A percentile compares a stretch with the other conserved stretches of the same genome.
These are phyloP conservation scores for Glyptemys insculpta DNA, from an alignment of 2,797 vertebrate species.

Conservation along the genomic window DNA sequence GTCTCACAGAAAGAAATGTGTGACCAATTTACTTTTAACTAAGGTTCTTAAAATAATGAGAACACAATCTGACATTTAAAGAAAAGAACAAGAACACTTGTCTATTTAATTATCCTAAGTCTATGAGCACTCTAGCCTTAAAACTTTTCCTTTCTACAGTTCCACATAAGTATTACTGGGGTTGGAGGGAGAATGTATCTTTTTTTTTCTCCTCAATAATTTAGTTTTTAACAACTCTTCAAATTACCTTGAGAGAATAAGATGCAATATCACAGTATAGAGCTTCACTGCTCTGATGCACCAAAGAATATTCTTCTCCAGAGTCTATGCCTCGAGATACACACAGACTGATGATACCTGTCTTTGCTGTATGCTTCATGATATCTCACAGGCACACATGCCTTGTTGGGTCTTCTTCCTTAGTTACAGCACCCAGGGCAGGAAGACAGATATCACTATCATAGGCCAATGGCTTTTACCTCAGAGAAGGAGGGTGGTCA, in stretches of 20 bases:
- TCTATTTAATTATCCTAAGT: constrained; percentile 49
- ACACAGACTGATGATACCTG: background rate
- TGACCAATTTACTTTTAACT: constrained; percentile 28
- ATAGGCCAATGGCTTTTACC: fast-evolving
- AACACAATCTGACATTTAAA: constrained; percentile 55
- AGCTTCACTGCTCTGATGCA: background rate
- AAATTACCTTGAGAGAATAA: background rate
- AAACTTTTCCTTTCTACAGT: background rate
- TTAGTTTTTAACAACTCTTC: background rate
- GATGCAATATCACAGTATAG: background rate
- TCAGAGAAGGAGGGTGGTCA: background rate
- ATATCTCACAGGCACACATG: background rate
- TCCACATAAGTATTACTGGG: background rate
- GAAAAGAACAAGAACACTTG: constrained; percentile 47
- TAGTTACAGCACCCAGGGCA: background rate
- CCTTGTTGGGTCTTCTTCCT: background rate
- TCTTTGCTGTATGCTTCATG: background rate
- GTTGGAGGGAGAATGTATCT: background rate
- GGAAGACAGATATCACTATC: background rate
- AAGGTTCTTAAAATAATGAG: constrained; percentile 46
- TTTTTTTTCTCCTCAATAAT: background rate
- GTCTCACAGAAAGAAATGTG: constrained; percentile 2
- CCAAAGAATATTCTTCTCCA: background rate
- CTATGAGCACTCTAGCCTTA: constrained; percentile 11
- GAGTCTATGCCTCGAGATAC: background rate